Conservation (phyloP, 2,113 vertebrate species). For the Calypte anna region DNA sequence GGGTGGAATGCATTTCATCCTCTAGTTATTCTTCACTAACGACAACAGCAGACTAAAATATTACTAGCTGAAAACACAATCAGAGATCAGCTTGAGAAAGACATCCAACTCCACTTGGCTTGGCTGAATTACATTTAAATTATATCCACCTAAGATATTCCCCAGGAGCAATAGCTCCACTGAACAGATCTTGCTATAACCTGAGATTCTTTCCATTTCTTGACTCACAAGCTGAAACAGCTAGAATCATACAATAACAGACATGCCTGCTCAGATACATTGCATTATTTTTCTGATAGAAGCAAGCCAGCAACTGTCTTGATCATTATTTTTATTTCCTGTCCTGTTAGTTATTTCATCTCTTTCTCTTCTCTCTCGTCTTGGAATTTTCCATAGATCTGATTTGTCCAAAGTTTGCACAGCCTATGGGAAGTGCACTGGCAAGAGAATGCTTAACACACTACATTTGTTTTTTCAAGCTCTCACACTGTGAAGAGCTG, state of each 20-base stretch:
- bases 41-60: background rate
- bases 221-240: background rate
- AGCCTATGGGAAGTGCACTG: background rate
- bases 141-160: background rate
- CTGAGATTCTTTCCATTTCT: background rate
- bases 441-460: background rate
- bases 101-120: background rate
- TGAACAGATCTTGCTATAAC: background rate
- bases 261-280: background rate
- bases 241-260: background rate
- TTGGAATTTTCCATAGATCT: background rate
- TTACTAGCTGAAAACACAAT: background rate
- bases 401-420: background rate
- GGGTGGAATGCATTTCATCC: background rate
- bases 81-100: background rate
- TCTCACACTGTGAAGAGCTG: background rate
- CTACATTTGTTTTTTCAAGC: background rate
- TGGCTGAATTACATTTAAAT: background rate
- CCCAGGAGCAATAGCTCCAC: background rate
- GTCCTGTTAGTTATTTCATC: background rate
- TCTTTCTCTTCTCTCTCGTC: background rate
- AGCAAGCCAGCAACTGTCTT: background rate
- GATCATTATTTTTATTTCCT: background rate
- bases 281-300: background rate
- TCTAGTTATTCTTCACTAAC: background rate